A percentile compares a stretch with the other conserved stretches of the same genome.
Evolutionary conservation across 2,888 invertebrate genomes (phyloP).

Genomic region (Amiota communis): DNA sequence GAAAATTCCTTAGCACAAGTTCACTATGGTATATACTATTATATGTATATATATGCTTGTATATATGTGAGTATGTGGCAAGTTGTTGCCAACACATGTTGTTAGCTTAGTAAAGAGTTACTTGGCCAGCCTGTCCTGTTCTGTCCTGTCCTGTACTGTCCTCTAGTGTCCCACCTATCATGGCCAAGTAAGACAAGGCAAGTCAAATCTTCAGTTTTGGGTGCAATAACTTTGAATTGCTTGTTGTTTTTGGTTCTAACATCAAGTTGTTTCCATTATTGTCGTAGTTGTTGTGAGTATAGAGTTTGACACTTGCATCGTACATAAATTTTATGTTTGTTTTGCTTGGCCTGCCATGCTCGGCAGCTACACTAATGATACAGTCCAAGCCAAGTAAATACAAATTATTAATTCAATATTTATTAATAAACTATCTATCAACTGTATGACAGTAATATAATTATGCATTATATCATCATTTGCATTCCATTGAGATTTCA

Average conservation of each 20-base stretch:
- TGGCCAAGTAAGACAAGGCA: too few species aligned
- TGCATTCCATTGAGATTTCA: too few species aligned
- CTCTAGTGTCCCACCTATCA: background rate
- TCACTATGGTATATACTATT: slow-evolving; percentile 7
- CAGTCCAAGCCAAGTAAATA: too few species aligned
- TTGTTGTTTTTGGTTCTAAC: background rate
- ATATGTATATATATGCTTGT: background rate
- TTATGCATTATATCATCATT: too few species aligned
- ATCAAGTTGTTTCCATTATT: too few species aligned
- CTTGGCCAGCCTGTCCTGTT: background rate
- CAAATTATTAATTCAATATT: too few species aligned
- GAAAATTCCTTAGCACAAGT: slow-evolving; percentile 63
- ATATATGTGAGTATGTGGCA: slow-evolving; percentile 2
- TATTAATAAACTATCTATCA: too few species aligned
- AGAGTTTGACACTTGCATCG: slow-evolving; percentile 71
- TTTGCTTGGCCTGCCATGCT: slow-evolving; percentile 47
- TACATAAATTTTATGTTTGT: slow-evolving; percentile 53
- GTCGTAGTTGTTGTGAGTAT: slow-evolving; percentile 35
- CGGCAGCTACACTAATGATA: too few species aligned
- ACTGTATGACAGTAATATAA: too few species aligned
- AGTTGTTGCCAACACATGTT: slow-evolving; percentile 21
- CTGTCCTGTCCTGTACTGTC: background rate
- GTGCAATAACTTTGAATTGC: slow-evolving; percentile 19
- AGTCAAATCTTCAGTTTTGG: background rate
- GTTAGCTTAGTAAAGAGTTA: slow-evolving; percentile 16